These are phyloP conservation scores for Lissocephala sabroskyi DNA, from an alignment of 2,888 invertebrate genomes.

Conservation along the genomic window DNA sequence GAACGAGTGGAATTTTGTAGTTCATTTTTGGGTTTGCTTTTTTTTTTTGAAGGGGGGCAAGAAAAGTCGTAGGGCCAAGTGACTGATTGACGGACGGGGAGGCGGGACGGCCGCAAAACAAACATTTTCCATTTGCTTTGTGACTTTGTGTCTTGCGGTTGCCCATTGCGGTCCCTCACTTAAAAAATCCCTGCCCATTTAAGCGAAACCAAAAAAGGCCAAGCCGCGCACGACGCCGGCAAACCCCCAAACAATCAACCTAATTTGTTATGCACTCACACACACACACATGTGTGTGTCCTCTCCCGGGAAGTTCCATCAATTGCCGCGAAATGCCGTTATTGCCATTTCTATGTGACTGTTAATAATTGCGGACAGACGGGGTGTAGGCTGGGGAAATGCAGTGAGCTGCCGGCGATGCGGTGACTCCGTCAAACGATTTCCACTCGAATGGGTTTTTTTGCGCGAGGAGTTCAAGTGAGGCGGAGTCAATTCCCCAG, in stretches of 20 bases:
- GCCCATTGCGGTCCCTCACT: background rate
- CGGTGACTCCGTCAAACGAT: background rate
- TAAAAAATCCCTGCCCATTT: conserved; percentile 12
- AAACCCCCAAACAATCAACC: conserved; percentile 55
- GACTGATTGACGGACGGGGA: background rate
- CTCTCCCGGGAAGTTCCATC: conserved; percentile 1
- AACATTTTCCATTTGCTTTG: conserved; percentile 33
- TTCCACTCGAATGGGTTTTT: background rate
- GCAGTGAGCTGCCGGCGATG: background rate
- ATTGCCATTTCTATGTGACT: conserved; percentile 36
- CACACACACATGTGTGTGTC: background rate
- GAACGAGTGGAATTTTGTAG: conserved; percentile 49
- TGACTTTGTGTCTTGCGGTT: conserved; percentile 14
- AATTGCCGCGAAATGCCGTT: conserved; percentile 16
- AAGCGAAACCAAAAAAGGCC: too few species aligned
- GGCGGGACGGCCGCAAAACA: conserved; percentile 22
- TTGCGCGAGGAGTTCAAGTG: background rate
- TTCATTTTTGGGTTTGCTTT: conserved; percentile 22
- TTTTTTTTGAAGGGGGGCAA: conserved; percentile 1
- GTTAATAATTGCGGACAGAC: conserved; percentile 22
- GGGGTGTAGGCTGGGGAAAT: background rate
- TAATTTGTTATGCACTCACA: conserved; percentile 45
- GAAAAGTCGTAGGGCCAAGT: too few species aligned
- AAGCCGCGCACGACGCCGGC: background rate
- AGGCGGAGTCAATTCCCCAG: background rate